Evolutionary conservation across 2,888 invertebrate species (phyloP).

Genomic region (Coecobrya sp.): DNA sequence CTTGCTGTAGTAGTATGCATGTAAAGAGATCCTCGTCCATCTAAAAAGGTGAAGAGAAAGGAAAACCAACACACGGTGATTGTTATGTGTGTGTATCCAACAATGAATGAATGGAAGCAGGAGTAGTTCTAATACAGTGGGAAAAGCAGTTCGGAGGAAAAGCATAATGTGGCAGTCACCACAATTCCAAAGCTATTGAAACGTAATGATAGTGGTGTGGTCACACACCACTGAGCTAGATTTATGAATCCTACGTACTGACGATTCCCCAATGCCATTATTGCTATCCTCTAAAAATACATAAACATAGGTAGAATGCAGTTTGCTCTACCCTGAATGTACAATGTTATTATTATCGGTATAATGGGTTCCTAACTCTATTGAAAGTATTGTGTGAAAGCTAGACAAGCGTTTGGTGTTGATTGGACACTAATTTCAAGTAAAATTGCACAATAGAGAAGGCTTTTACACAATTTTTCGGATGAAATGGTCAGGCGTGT

Average conservation of each 20-base stretch:
- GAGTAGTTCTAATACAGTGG: neutral
- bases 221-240: conserved; percentile 70
- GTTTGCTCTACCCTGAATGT: neutral
- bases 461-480: too few relatives aligned
- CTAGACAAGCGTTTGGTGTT: too few relatives aligned
- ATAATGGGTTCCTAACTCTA: too few relatives aligned
- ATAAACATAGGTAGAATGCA: neutral
- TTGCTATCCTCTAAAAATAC: neutral
- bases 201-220: conserved; percentile 76
- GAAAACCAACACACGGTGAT: conserved; percentile 35
- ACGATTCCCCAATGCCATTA: conserved; percentile 56
- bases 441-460: too few relatives aligned
- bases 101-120: neutral
- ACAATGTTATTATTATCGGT: too few relatives aligned
- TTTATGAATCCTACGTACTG: conserved; percentile 67
- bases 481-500: too few relatives aligned
- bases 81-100: neutral
- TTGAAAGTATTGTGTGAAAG: too few relatives aligned
- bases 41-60: neutral
- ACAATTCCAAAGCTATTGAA: conserved; percentile 75
- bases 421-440: too few relatives aligned
- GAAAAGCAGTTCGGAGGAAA: conserved; percentile 24
- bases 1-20: neutral
- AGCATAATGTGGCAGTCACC: conserved; percentile 57
- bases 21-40: neutral